phyloP scores from a whole-genome alignment of 2,888 invertebrate genomes.

The Laspeyria flexula region DNA sequence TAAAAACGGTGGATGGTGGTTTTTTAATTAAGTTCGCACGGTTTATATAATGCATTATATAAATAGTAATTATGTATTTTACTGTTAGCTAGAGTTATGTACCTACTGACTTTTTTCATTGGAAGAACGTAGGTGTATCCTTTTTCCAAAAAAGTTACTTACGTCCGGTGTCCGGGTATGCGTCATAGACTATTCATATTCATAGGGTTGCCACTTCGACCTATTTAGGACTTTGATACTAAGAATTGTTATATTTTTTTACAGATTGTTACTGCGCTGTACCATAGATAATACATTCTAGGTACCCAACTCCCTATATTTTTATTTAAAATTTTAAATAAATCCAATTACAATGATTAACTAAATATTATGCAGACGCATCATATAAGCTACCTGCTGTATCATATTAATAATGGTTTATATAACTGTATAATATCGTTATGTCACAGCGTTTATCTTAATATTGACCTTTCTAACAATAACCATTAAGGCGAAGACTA shows the following conservation, averaged over 20 bases:
- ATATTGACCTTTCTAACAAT: not conserved
- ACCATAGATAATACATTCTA: too few relatives aligned
- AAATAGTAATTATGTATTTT: conserved; percentile 16
- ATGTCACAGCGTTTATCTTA: not conserved
- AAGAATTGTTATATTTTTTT: not conserved
- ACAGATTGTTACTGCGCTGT: not conserved
- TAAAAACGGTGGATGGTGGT: too few relatives aligned
- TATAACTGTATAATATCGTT: too few relatives aligned
- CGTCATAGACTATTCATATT: conserved; percentile 40
- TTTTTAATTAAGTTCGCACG: too few relatives aligned
- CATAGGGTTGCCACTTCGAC: conserved; percentile 12
- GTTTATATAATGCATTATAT: not conserved
- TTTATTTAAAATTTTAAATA: too few relatives aligned
- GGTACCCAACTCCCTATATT: too few relatives aligned
- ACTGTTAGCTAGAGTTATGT: conserved; percentile 19
- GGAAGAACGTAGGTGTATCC: conserved; percentile 33
- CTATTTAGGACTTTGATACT: not conserved
- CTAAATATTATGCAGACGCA: too few relatives aligned
- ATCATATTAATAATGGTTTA: too few relatives aligned
- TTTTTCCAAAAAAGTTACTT: conserved; percentile 54
- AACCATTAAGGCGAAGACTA: conserved; percentile 1
- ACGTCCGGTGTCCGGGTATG: conserved; percentile 52
- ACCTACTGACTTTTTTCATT: conserved; percentile 15
- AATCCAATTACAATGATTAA: too few relatives aligned
- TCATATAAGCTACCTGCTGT: too few relatives aligned